A percentile compares a stretch with the other conserved stretches of the same genome.
These are phyloP conservation scores for Heliconius eleuchia DNA, from an alignment of 1,140 invertebrate species.

Conservation along the genomic window DNA sequence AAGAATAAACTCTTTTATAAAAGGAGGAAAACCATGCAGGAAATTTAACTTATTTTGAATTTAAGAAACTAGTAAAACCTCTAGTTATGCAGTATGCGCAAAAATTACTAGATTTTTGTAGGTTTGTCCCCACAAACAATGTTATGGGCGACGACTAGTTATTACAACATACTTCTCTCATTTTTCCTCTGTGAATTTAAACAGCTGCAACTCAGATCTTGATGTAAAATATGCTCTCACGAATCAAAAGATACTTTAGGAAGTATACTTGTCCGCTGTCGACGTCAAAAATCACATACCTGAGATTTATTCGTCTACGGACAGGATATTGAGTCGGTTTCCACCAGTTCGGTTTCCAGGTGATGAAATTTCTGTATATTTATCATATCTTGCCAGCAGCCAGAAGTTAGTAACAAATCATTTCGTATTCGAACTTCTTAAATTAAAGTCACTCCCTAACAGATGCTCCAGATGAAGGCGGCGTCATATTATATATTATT, in stretches of 20 bases:
- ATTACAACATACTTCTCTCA: neutral
- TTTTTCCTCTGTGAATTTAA: neutral
- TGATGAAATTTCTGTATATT: slow-evolving; percentile 12
- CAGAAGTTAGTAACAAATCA: neutral
- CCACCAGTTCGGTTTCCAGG: neutral
- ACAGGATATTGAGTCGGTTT: slow-evolving; percentile 4
- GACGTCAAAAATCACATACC: neutral
- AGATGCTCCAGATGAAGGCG: too few species aligned
- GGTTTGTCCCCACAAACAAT: too few species aligned
- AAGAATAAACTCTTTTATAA: too few species aligned
- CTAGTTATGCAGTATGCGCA: too few species aligned
- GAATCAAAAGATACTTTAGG: neutral
- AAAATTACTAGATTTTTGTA: neutral
- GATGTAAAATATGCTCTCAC: neutral
- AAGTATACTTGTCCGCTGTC: neutral
- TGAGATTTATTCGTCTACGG: neutral
- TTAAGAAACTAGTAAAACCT: too few species aligned
- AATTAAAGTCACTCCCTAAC: too few species aligned
- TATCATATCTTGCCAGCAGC: neutral
- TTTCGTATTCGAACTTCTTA: neutral
- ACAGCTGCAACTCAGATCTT: neutral
- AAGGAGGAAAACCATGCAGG: too few species aligned
- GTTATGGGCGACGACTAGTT: too few species aligned
- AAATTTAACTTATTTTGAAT: too few species aligned
- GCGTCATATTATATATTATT: too few species aligned